Base-by-base conservation (phyloP, 2,888 invertebrate species). In the Bhutanitis thaidina region DNA sequence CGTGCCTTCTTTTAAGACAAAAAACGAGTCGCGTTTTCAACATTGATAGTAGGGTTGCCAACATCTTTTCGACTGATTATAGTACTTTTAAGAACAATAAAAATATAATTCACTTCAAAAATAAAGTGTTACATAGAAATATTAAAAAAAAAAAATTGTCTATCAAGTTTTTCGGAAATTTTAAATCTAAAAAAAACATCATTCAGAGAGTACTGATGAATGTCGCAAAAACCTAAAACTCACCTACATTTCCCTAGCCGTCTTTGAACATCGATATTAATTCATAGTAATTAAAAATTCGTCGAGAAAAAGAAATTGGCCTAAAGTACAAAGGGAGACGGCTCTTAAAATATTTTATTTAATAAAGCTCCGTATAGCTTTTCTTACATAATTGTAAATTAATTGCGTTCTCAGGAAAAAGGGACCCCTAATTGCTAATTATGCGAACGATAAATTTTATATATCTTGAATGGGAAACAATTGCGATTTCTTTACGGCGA, bases 381-480 rank as follows among this genome's bases (percentile, higher is more conserved):
- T 80, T 76, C 71, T 77, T 79, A 79, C 75, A 77, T 85, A 86
- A 86, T 85, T 85, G 82, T 81, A 70, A 82, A 86, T 84, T 84
- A 84, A 85, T 84, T 81, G 77, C 74, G 67, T 65, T 62, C 63
- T 60, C 56, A 55, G 54, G 59, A 59, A 60, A 63, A 62, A 61
- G 58, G 65, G 64, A 60, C 66, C 58, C 61, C 56, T 65, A 64
- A 67, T 67, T 60, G 65, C 56, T 69, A 70, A 84, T 83, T 82
- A 76, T 69, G 69, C 68, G 68, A 76, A 71, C 78, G 74, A 81
- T 80, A 81, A 80, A 51, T 51, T 45, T 45, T 16, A 51, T 40
- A 79, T 71, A 74, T 77, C 74, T 77, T 67, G 67, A 69, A 67
- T 62, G 52, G 48, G 50, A 43, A 49, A 56, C 58, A 45, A 40